A percentile compares a stretch with the other conserved stretches of the same genome.
Evolutionary conservation across 2,797 vertebrate genomes (phyloP).

Genomic region (Periparus ater): DNA sequence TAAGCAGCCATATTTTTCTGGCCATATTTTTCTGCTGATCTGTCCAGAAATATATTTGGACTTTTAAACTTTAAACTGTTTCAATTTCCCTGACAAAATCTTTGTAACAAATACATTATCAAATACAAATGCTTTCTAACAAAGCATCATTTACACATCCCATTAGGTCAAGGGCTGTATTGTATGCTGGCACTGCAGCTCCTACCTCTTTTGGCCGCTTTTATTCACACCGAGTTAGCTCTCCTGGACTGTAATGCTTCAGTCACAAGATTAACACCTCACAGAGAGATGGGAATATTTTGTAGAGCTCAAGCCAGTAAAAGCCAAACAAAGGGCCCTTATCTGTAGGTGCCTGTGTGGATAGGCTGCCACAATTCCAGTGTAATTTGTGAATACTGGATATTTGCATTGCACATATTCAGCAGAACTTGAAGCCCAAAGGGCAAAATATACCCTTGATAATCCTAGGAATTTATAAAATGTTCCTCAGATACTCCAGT

Average conservation of each 20-base stretch:
- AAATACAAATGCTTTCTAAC: neutral
- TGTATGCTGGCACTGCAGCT: neutral
- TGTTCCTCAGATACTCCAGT: neutral
- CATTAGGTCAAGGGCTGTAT: neutral
- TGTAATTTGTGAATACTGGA: neutral
- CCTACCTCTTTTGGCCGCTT: neutral
- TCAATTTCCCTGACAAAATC: slow-evolving; percentile 49
- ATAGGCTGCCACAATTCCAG: neutral
- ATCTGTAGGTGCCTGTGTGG: neutral
- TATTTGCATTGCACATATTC: neutral
- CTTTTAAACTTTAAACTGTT: slow-evolving; percentile 38
- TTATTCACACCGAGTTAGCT: neutral
- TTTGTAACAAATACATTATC: neutral
- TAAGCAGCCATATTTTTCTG: slow-evolving; percentile 39
- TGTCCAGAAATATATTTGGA: slow-evolving; percentile 48
- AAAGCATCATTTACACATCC: neutral
- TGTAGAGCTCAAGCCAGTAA: neutral
- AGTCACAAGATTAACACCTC: neutral
- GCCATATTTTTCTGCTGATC: slow-evolving; percentile 37
- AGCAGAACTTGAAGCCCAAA: neutral
- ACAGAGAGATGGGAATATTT: neutral
- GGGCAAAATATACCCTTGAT: neutral
- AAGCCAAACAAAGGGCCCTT: neutral
- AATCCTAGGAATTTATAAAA: neutral
- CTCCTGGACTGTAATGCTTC: neutral